phyloP scores from a whole-genome alignment of 1,140 invertebrate species.

The Chironomus tepperi region DNA sequence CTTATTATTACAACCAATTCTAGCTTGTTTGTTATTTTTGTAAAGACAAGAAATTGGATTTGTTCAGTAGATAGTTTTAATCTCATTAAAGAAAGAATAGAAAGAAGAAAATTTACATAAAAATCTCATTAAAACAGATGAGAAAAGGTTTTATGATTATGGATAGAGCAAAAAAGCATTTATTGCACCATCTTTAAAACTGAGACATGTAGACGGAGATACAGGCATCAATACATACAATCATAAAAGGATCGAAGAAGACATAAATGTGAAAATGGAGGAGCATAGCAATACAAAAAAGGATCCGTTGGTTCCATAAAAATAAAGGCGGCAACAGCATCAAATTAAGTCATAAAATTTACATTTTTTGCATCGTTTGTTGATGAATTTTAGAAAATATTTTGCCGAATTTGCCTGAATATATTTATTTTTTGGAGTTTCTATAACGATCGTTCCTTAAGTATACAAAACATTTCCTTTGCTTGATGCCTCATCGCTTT shows the following conservation, averaged over 20 bases:
- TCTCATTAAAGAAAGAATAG: background rate
- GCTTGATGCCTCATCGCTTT: background rate
- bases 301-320: too few relatives aligned
- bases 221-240: too few relatives aligned
- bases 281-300: too few relatives aligned
- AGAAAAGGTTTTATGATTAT: background rate
- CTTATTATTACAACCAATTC: too few relatives aligned
- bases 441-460: background rate
- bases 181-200: too few relatives aligned
- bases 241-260: too few relatives aligned
- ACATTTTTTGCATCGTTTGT: conserved; percentile 12
- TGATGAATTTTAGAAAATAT: background rate
- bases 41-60: background rate
- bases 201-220: too few relatives aligned
- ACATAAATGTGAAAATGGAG: too few relatives aligned
- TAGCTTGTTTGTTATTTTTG: background rate
- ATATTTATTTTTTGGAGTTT: background rate
- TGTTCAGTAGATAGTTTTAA: background rate
- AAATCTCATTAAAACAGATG: background rate
- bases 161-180: too few relatives aligned
- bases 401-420: background rate
- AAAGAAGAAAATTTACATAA: conserved; percentile 2
- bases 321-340: background rate
- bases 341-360: conserved; percentile 14
- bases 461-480: background rate